These are phyloP conservation scores for Pelobates cultripes DNA, from an alignment of 2,797 vertebrate genomes.

Conservation along the genomic window DNA sequence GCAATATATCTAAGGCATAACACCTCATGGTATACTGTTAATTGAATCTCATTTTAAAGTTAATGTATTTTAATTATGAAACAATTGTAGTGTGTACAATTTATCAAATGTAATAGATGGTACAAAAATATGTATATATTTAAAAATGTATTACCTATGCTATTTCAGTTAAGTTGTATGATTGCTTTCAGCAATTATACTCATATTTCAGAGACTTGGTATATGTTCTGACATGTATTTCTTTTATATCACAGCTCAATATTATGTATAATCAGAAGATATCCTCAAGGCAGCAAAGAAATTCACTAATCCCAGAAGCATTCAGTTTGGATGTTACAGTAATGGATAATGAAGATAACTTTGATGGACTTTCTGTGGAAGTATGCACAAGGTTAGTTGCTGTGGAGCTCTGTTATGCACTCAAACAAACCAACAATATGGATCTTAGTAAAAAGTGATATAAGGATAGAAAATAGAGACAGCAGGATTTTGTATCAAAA, in stretches of 20 bases:
- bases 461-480: no score
- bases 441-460: no score
- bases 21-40: no score
- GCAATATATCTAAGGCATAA: no score
- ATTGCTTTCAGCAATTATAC: neutral
- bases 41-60: no score
- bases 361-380: conserved; percentile 60
- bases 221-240: conserved; percentile 13
- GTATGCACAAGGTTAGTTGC: conserved; percentile 65
- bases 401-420: conserved; percentile 34
- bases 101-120: no score
- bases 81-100: no score
- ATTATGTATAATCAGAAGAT: conserved; percentile 70
- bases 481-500: no score
- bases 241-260: conserved; percentile 65
- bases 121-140: no score
- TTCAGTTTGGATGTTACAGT: conserved; percentile 63
- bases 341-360: conserved; percentile 30
- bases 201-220: neutral
- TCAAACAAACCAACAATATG: no score
- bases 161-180: neutral
- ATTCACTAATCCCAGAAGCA: conserved; percentile 54
- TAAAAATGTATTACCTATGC: neutral
- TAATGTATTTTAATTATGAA: no score
- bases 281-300: conserved; percentile 44